Evolutionary conservation across 2,888 invertebrate species (phyloP).

Genomic region (Drosophila crucigera): DNA sequence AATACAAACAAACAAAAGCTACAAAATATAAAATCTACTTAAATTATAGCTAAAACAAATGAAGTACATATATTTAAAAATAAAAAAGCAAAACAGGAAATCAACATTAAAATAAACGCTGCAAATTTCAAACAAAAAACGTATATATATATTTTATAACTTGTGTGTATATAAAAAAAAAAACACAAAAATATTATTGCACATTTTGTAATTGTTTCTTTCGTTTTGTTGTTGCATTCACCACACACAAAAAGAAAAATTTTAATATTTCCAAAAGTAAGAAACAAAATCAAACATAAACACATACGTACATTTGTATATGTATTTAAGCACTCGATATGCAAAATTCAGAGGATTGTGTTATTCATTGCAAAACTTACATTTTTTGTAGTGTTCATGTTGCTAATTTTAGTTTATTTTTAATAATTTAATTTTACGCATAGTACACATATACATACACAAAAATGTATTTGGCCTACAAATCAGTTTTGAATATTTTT

Average conservation of each 20-base stretch:
- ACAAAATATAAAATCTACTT: slow-evolving; percentile 40
- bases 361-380: slow-evolving; percentile 23
- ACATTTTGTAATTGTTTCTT: slow-evolving; percentile 34
- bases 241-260: slow-evolving; percentile 4
- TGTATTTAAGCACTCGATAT: slow-evolving; percentile 1
- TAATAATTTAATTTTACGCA: slow-evolving; percentile 51
- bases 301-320: slow-evolving; percentile 3
- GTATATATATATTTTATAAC: slow-evolving; percentile 31
- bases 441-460: slow-evolving; percentile 7
- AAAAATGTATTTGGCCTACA: slow-evolving; percentile 50
- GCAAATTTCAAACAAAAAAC: slow-evolving; percentile 39
- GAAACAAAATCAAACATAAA: slow-evolving; percentile 6
- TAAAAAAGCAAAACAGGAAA: slow-evolving; percentile 23
- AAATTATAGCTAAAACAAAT: slow-evolving; percentile 46
- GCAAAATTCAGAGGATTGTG: slow-evolving; percentile 23
- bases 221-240: slow-evolving; percentile 40
- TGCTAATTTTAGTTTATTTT: slow-evolving; percentile 46
- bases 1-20: slow-evolving; percentile 44
- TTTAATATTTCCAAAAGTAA: slow-evolving; percentile 10
- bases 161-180: slow-evolving; percentile 29
- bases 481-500: slow-evolving; percentile 54
- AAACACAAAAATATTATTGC: slow-evolving; percentile 25
- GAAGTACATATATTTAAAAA: slow-evolving; percentile 37
- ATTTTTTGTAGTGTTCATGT: slow-evolving; percentile 33
- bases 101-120: slow-evolving; percentile 47